These are phyloP conservation scores for Clarias platycephalus DNA, from an alignment of 2,797 vertebrate species.

Conservation along the genomic window DNA sequence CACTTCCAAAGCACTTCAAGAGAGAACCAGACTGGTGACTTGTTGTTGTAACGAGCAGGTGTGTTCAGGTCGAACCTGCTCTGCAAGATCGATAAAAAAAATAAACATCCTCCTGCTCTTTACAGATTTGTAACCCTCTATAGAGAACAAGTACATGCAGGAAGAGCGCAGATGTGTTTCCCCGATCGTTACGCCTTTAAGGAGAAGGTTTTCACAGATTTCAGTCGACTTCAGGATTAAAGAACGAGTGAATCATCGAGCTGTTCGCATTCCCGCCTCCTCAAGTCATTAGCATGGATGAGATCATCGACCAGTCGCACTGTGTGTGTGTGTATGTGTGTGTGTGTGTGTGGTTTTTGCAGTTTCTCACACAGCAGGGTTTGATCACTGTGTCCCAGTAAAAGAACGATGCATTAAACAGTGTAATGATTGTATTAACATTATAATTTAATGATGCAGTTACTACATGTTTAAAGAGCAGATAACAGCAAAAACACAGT, in stretches of 20 bases:
- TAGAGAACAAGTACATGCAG: not conserved
- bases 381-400: not conserved
- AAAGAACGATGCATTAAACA: not conserved
- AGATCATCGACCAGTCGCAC: not conserved
- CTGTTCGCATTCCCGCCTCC: too few species aligned
- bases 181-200: not conserved
- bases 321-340: not conserved
- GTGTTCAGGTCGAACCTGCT: not conserved
- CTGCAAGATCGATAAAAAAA: not conserved
- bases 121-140: not conserved
- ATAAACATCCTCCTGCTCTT: not conserved
- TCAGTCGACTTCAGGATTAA: not conserved
- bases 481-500: too few species aligned
- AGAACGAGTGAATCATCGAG: too few species aligned
- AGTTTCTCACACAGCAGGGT: not conserved
- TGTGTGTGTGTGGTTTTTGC: not conserved
- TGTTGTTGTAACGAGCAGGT: not conserved
- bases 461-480: too few species aligned
- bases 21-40: not conserved
- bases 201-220: not conserved
- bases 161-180: not conserved
- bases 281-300: not conserved
- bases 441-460: too few species aligned
- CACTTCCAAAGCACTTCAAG: not conserved
- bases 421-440: too few species aligned